A percentile compares a stretch with the other conserved stretches of the same genome.
Evolutionary conservation across 92 coral and sea anemone species (phyloP).

Genomic region (Epizoanthus rinbou): DNA sequence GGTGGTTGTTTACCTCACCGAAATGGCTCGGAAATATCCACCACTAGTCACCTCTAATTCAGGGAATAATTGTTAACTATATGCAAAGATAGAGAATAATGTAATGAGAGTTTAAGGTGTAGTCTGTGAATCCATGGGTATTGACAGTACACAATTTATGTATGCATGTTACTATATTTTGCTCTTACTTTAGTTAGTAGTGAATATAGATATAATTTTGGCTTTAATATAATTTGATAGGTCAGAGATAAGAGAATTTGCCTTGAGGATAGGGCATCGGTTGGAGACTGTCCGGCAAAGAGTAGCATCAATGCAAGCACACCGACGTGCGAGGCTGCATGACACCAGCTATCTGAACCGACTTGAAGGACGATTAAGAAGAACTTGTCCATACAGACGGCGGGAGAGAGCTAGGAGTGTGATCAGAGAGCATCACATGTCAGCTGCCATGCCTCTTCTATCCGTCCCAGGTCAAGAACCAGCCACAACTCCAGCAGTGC

Average conservation of each 20-base stretch:
- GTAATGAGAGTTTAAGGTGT: too few species aligned
- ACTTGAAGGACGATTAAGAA: not conserved
- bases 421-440: not conserved
- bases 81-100: too few species aligned
- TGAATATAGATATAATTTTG: not conserved
- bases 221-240: not conserved
- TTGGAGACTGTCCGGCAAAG: constrained; percentile 15
- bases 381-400: constrained; percentile 19
- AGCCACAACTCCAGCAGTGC: not conserved
- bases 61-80: too few species aligned
- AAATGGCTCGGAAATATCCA: too few species aligned
- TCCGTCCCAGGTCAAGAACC: not conserved
- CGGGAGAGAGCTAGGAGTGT: constrained; percentile 14
- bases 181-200: too few species aligned
- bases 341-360: not conserved
- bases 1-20: too few species aligned
- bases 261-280: constrained; percentile 27
- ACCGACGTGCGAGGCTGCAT: not conserved
- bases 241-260: constrained; percentile 22
- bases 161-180: too few species aligned
- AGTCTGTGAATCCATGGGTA: too few species aligned
- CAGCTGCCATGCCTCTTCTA: not conserved
- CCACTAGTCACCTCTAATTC: too few species aligned
- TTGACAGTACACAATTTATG: too few species aligned
- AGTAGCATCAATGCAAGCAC: constrained; percentile 4